Evolutionary conservation across 2,113 vertebrate genomes (phyloP), one percentile per base, ranked within the genome.

Genomic region (Anarrhichthys ocellatus): DNA sequence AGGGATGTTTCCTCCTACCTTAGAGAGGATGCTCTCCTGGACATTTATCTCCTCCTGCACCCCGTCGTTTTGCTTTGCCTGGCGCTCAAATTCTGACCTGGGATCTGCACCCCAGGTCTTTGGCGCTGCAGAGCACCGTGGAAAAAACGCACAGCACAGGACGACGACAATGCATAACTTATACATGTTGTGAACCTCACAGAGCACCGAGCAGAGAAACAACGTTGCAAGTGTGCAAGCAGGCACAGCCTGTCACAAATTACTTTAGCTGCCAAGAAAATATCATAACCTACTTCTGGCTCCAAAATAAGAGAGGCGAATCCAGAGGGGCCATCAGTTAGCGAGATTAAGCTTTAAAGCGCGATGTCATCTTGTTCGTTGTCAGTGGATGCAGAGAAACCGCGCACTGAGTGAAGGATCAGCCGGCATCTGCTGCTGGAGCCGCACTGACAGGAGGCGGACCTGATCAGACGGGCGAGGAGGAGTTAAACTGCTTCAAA

Each of bases 11-110:
- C 15, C 10, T 64, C 86, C 61, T 94, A 98, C 97, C 97, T 97
- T 95, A 0, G 96, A 96, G 36, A 97, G 88, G 80, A 97, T 94
- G 88, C 94, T 96, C 73, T 97, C 95, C 65, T 95, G 96, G 68
- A 92, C 96, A 70, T 97, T 94, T 9, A 84, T 89, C 84, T 96
- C 96, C 54, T 96, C 94, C 58, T 95, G 94, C 81, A 96, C 86
- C 22, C 50, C 68, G 6, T 91, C 85, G 15, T n/a, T 67, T 13
- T 84, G 83, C 44, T 85, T 84, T 34, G 50, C 62, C 0, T 44
- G 29, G 11, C 22, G 78, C 11, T 77, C 75, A 44, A 11, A 13
- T 1, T 75, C 59, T n/a, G 79, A 74, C 76, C 58, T 11, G 75
- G 65, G 61, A 13, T 83, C 71, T 52, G 80, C 61, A 36, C 13